Evolutionary conservation across 2,797 vertebrate genomes (phyloP), one percentile per base, ranked within the genome.

Genomic region (Bradypodion ventrale): DNA sequence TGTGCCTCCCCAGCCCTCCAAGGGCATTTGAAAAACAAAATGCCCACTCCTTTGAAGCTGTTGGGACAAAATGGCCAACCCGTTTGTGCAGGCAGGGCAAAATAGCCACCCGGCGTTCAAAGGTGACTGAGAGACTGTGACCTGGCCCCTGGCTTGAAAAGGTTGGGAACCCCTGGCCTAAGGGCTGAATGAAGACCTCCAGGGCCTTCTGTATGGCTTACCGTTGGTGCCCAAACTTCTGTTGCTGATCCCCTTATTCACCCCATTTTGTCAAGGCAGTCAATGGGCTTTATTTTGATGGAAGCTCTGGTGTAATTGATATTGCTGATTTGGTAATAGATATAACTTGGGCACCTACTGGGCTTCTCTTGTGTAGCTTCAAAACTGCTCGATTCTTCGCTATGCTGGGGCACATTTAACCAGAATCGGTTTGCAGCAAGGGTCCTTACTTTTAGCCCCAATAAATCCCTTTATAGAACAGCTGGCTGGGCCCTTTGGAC

Each of bases 401-500:
- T 25, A 12, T 7, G 32, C 49, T 42, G 9, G n/a, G 52, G 75
- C 44, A 66, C 66, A 78, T 62, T 78, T 82, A 82, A 65, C 27
- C 35, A 35, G 80, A 32, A 66, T 37, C 35, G 23, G 59, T 49
- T 60, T 86, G 29, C 62, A 40, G 21, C 52, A 49, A 62, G 29
- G 42, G 42, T 52, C 32, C 27, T 19, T 40, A 44, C 29, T 78
- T 74, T 82, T 27, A 66, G 80, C 46, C 5, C 59, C 49, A 52
- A 66, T 74, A 86, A 78, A 74, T 83, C 85, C 73, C 75, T 78
- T 73, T 78, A n/a, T 66, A 59, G 35, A 78, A 86, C 69, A 83
- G 80, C 85, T 68, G 59, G 80, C 68, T 83, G 75, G 52, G 44
- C 59, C 44, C 68, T 83, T 74, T 86, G 75, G 83, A 78, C 80